Base-by-base conservation (phyloP, 2,888 invertebrate species). In the Leucoma salicis region DNA sequence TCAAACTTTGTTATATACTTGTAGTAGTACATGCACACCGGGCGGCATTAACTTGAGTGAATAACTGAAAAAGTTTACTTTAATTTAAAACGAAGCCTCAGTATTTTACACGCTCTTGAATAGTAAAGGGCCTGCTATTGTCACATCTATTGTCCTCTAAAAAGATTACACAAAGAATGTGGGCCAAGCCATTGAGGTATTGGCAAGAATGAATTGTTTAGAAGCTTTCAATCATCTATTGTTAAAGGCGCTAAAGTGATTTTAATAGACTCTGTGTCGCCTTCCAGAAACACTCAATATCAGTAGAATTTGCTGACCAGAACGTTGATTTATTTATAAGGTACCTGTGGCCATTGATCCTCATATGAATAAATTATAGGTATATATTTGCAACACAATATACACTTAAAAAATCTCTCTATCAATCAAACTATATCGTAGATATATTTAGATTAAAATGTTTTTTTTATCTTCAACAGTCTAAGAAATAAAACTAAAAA, bases 211-310 rank as follows among this genome's bases (percentile, higher is more conserved):
- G 78, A 74, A 87, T 87, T 86, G 87, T 87, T 84, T 87, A 80
- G 75, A 74, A 66, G 73, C 84, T 60, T 82, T 89, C 87, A 83
- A 86, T 88, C 87, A 85, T 83, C 75, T 76, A 87, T 87, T 86
- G 82, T 85, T 68, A 70, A 63, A 73, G 82, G 85, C 83, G 86
- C 86, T 82, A 84, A 87, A 87, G 76, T 67, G 76, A 83, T 74
- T 88, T 89, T 88, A 88, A 89, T 88, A 89, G 89, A 88, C 89
- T 86, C 57, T 42, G 60, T 68, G 88, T 88, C 89, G 88, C 88
- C 88, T 79, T 70, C 48, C 35, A 75, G 74, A 79, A 82, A 77
- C 70, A 67, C 78, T 82, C 76, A 79, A 70, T 75, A 71, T 78
- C 71, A 71, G 80, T 79, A 68, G 76, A 59, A 70, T 60, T 63